A percentile compares a stretch with the other conserved stretches of the same genome.
These are phyloP conservation scores for Drosophila pseudoobscura DNA, from an alignment of 1,140 invertebrate species.

Conservation along the genomic window DNA sequence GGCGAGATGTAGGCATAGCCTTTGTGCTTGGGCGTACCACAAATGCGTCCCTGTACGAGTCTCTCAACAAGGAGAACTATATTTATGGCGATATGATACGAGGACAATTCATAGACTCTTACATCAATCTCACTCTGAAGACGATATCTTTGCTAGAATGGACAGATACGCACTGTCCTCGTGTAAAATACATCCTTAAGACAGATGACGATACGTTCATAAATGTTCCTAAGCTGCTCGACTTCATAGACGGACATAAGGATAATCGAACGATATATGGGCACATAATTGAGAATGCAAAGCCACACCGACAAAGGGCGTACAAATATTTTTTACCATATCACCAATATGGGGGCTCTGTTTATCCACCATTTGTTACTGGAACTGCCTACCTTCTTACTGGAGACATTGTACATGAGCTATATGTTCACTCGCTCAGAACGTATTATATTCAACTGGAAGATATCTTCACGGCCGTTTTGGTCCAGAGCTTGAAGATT, in stretches of 20 bases:
- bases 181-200: conserved; percentile 90
- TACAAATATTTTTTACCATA: too few relatives aligned
- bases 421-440: conserved; percentile 86
- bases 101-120: conserved; percentile 92
- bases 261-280: conserved; percentile 90
- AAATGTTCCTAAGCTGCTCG: conserved; percentile 90
- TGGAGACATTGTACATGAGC: conserved; percentile 86
- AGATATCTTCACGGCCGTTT: conserved; percentile 95
- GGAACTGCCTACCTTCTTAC: conserved; percentile 93
- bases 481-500: conserved; percentile 89
- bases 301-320: too few relatives aligned
- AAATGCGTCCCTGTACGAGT: conserved; percentile 84
- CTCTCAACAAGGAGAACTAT: conserved; percentile 86
- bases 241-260: conserved; percentile 88
- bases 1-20: conserved; percentile 89
- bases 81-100: conserved; percentile 91
- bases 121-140: conserved; percentile 94
- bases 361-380: conserved; percentile 90
- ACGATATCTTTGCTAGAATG: conserved; percentile 93
- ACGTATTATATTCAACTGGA: conserved; percentile 93
- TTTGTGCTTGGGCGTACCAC: conserved; percentile 89
- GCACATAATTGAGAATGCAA: conserved; percentile 86
- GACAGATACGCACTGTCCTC: conserved; percentile 90
- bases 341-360: too few relatives aligned
- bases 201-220: conserved; percentile 97